Evolutionary conservation across 2,888 invertebrate species (phyloP), one percentile per base, ranked within the genome.

Genomic region (Dysmachus trigonus): DNA sequence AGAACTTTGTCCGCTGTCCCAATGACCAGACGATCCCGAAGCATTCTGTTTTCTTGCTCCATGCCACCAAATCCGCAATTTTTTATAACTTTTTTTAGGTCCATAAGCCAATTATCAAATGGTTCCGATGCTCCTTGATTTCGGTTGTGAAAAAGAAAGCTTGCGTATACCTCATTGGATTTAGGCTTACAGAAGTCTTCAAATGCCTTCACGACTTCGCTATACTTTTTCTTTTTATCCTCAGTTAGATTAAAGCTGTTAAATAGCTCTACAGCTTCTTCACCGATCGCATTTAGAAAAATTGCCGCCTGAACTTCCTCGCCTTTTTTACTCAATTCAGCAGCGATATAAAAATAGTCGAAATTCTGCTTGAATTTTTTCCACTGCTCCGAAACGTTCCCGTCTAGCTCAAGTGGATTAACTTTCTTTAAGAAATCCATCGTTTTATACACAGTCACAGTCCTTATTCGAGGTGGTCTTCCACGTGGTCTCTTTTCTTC

Each of bases 221-320:
- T 73, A 72, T 85, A 86, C 15, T 86, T 71, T 71, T 86, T 87
- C 18, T 86, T 87, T 10, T 89, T 86, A 13, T 76, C 86, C 7
- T 86, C 35, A 8, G 7, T 7, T 47, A 81, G 51, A 87, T 84
- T 86, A 51, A 90, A 89, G 2, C 89, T 89, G 33, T 89, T 88
- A 79, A 83, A 90, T 41, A 88, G 87, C 74, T 90, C 89, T 15
- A 89, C 86, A 6, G 89, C 89, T 38, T 89, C 89, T 2, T 89
- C 86, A 2, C 89, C 89, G 35, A 89, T 87, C 0, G 88, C 86
- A 62, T 89, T 89, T 7, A 90, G 81, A 22, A 89, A 88, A 7
- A 10, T 35, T 1, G 35, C 35, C 6, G 35, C 35, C 10, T 35
- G 35, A 8, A 35, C 35, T 35, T 35, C 35, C 10, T 88, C 87